A percentile compares a stretch with the other conserved stretches of the same genome.
Conservation (phyloP, 2,888 invertebrate genomes). For the Leuctra nigra region DNA sequence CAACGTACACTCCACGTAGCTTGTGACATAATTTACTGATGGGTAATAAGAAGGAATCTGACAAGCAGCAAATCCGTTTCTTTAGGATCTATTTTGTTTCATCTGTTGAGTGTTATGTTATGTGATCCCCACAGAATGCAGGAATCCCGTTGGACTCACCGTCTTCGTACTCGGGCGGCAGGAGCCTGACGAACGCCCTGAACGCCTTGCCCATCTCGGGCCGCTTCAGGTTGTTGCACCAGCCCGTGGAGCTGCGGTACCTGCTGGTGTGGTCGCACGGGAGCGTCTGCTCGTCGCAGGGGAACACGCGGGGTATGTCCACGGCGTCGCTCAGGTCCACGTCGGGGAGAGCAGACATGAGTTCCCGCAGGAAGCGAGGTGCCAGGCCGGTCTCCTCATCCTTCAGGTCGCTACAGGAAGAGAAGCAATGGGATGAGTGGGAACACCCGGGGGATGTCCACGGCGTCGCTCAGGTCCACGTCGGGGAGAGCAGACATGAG, state of each 20-base stretch:
- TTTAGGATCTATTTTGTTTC: too few relatives aligned
- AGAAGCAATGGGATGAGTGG: too few relatives aligned
- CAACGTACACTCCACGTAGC: too few relatives aligned
- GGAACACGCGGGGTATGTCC: slow-evolving; percentile 40
- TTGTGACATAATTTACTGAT: too few relatives aligned
- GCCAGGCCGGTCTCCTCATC: slow-evolving; percentile 35
- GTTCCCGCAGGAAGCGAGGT: slow-evolving; percentile 37
- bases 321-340: slow-evolving; percentile 41
- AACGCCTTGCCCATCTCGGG: slow-evolving; percentile 42
- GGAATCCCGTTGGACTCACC: too few relatives aligned
- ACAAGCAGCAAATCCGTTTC: too few relatives aligned
- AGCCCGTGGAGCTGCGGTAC: slow-evolving; percentile 42
- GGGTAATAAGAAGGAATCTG: too few relatives aligned
- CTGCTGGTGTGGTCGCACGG: slow-evolving; percentile 45
- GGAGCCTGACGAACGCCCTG: slow-evolving; percentile 39
- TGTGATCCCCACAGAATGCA: too few relatives aligned
- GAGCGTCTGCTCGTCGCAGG: slow-evolving; percentile 41
- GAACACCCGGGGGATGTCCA: slow-evolving; percentile 41
- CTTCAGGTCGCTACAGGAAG: slow-evolving; percentile 34
- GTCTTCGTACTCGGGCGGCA: slow-evolving; percentile 42
- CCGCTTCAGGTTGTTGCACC: slow-evolving; percentile 44
- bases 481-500: slow-evolving; percentile 41
- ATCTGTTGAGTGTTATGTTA: too few relatives aligned
- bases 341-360: slow-evolving; percentile 41
- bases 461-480: slow-evolving; percentile 40